Evolutionary conservation across 2,113 vertebrate species (phyloP).

Genomic region (Tretioscincus oriximinensis): DNA sequence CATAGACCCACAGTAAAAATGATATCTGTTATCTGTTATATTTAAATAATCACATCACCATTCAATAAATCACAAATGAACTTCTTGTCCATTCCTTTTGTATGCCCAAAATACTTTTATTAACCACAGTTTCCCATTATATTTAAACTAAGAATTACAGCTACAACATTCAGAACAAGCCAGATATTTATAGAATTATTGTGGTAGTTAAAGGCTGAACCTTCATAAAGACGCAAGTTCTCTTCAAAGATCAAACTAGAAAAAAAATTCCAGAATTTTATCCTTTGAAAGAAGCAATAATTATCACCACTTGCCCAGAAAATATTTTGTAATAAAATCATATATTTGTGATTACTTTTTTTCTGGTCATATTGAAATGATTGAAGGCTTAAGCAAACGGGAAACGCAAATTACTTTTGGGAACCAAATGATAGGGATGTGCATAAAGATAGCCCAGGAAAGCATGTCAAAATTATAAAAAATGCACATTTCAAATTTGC

Average conservation of each 20-base stretch:
- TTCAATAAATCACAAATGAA: background rate
- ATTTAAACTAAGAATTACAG: background rate
- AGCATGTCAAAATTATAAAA: constrained; percentile 22
- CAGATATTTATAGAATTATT: background rate
- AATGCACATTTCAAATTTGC: constrained; percentile 18
- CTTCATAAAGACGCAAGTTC: constrained; percentile 19
- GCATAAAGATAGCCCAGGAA: constrained; percentile 31
- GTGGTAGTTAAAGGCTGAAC: background rate
- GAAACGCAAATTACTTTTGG: constrained; percentile 75
- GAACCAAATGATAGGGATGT: constrained; percentile 73
- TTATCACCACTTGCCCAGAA: constrained; percentile 42
- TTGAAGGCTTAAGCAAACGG: constrained; percentile 69
- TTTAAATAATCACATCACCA: background rate
- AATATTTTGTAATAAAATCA: constrained; percentile 51
- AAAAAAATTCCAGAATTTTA: constrained; percentile 12
- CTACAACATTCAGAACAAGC: background rate
- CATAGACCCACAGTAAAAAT: background rate
- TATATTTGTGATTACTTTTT: constrained; percentile 54
- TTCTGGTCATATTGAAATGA: constrained; percentile 51
- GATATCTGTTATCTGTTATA: background rate
- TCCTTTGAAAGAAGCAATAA: constrained; percentile 24
- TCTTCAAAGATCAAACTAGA: background rate
- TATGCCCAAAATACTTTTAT: background rate
- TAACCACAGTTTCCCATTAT: background rate
- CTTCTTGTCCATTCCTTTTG: background rate